Conservation (phyloP, 1,140 invertebrate species). For the Drusus annulatus region DNA sequence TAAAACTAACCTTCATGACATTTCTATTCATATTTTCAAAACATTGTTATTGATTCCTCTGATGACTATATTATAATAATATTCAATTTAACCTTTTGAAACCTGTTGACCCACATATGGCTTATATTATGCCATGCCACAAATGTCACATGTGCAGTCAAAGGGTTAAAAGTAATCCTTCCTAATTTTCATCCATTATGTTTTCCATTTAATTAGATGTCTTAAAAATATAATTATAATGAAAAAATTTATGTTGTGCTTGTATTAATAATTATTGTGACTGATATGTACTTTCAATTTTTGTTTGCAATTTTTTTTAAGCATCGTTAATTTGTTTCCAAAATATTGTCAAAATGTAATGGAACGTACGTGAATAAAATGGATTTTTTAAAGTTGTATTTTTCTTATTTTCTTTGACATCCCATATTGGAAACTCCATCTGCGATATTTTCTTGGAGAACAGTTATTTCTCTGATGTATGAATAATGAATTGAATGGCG, state of each 20-base stretch:
- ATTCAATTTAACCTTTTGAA: too few species aligned
- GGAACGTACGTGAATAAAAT: conserved; percentile 54
- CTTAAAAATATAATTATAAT: conserved; percentile 20
- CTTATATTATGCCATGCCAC: too few species aligned
- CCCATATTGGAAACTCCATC: background rate
- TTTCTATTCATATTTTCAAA: too few species aligned
- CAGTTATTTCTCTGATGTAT: background rate
- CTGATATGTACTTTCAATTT: conserved; percentile 55
- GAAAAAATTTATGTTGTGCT: conserved; percentile 52
- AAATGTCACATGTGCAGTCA: too few species aligned
- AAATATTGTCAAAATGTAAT: conserved; percentile 49
- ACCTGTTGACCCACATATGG: too few species aligned
- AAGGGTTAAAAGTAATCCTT: conserved; percentile 4
- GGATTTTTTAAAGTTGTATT: conserved; percentile 57
- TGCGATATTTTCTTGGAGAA: background rate
- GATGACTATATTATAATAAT: too few species aligned
- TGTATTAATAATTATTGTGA: conserved; percentile 55
- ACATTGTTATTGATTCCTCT: too few species aligned
- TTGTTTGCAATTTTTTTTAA: conserved; percentile 55
- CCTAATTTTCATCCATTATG: conserved; percentile 17
- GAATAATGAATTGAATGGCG: too few species aligned
- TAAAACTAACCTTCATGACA: too few species aligned
- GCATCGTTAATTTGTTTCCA: conserved; percentile 49
- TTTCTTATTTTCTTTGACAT: conserved; percentile 7
- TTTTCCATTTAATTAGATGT: conserved; percentile 35